These are phyloP conservation scores for Pterocles gutturalis DNA, from an alignment of 2,113 vertebrate genomes.

Conservation along the genomic window DNA sequence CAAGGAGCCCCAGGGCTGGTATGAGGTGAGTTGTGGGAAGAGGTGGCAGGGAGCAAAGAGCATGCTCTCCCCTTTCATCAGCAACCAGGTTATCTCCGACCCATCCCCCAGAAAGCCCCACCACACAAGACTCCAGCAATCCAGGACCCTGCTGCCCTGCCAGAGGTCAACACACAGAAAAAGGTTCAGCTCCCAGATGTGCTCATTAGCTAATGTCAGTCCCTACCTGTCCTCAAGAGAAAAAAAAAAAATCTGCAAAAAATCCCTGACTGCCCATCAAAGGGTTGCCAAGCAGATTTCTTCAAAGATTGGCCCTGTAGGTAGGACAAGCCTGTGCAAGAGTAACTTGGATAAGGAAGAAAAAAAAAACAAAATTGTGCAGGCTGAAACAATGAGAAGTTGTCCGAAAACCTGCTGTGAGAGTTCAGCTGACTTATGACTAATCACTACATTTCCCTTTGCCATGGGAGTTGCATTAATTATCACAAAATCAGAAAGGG, in stretches of 20 bases:
- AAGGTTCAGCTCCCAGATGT: neutral
- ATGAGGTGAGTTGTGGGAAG: neutral
- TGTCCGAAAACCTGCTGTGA: neutral
- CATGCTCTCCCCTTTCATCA: neutral
- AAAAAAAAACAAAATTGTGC: neutral
- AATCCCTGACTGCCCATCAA: neutral
- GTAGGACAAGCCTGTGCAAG: neutral
- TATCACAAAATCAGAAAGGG: conserved; percentile 38
- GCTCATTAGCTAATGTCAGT: neutral
- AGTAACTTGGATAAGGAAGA: neutral
- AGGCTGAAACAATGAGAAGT: neutral
- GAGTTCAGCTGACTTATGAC: neutral
- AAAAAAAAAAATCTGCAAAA: neutral
- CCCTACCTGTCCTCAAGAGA: too few relatives aligned
- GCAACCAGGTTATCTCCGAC: neutral
- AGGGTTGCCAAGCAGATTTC: neutral
- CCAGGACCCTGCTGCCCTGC: neutral
- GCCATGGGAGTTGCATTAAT: conserved; percentile 25
- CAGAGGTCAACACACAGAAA: too few relatives aligned
- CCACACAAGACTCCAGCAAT: neutral
- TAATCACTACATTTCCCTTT: conserved; percentile 11
- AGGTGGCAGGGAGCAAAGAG: neutral
- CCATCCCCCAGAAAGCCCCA: neutral
- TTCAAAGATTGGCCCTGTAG: neutral
- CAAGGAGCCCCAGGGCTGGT: neutral